Evolutionary conservation across 2,797 vertebrate genomes (phyloP), one percentile per base, ranked within the genome.

Genomic region (Rhabdomys pumilio): DNA sequence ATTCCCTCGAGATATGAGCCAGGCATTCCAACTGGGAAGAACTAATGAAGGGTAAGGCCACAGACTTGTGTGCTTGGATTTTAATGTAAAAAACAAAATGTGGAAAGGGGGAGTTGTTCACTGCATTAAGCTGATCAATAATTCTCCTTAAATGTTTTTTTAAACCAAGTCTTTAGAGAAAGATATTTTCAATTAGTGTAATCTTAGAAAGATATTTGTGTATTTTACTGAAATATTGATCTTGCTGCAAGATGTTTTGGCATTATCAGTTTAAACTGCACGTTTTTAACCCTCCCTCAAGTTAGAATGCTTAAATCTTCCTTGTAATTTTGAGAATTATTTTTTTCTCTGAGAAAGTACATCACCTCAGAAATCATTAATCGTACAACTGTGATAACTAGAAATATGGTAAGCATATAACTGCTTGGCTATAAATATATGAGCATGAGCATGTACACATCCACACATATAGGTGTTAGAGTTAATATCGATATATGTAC

Each of bases 11-110:
- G 98, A 98, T 98, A 98, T 98, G 98, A 98, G 97, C 96, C 29
- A 22, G 98, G 98, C 98, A 97, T 98, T 98, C 96, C 94, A 97
- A 83, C 95, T 97, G 97, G 97, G 98, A 98, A 98, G 98, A 98
- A 95, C 97, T 98, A 98, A 96, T 97, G 97, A 99, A 99, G 97
- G 98, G 57, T 44, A 96, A 76, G 93, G 73, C 26, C 97, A 72
- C 10, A 91, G 61, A 94, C 47, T 12, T 83, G 38, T 2, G 4
- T 76, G 53, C 34, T 75, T 94, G 26, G 77, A 90, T 96, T 92
- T 96, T 77, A 50, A 93, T 87, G 29, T 85, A 75, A 77, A 22
- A 80, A 90, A 93, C 44, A 59, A 97, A 97, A 96, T 22, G 26
- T 91, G 92, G 85, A 53, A 94, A 98, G 97, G 53, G 65, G 82